These are phyloP conservation scores for Diarsia rubi DNA, from an alignment of 2,888 invertebrate genomes.

Conservation along the genomic window DNA sequence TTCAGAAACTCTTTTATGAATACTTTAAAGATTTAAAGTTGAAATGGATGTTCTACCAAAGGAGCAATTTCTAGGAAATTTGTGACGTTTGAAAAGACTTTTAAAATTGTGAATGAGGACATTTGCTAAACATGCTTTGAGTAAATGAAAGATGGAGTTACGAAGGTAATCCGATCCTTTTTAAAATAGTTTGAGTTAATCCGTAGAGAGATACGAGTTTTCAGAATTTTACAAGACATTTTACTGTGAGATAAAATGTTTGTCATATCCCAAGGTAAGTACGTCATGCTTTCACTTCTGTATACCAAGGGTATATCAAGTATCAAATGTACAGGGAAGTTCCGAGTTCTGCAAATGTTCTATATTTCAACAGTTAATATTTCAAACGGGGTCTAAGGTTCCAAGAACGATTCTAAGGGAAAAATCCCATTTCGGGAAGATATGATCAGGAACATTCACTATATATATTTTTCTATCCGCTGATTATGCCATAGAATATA, in stretches of 20 bases:
- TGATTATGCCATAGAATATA: too few species aligned
- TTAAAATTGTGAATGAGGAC: not conserved
- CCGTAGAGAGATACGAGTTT: not conserved
- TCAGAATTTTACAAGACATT: not conserved
- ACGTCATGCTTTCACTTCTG: not conserved
- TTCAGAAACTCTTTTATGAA: not conserved
- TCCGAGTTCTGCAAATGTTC: too few species aligned
- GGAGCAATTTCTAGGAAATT: not conserved
- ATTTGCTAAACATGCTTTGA: not conserved
- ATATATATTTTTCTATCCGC: too few species aligned
- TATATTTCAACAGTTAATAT: too few species aligned
- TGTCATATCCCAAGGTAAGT: not conserved
- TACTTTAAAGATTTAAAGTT: not conserved
- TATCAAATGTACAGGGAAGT: not conserved
- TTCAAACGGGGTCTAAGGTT: too few species aligned
- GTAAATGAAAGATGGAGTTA: not conserved
- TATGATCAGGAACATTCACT: too few species aligned
- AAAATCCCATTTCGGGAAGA: too few species aligned
- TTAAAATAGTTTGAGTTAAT: not conserved
- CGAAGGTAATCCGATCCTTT: not conserved
- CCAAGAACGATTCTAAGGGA: too few species aligned
- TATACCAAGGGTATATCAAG: not conserved
- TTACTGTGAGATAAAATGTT: not conserved
- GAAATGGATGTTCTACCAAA: conserved; percentile 1
- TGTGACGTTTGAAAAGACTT: not conserved